Evolutionary conservation across 2,888 invertebrate genomes (phyloP), one percentile per base, ranked within the genome.

Genomic region (Eristalis pertinax): DNA sequence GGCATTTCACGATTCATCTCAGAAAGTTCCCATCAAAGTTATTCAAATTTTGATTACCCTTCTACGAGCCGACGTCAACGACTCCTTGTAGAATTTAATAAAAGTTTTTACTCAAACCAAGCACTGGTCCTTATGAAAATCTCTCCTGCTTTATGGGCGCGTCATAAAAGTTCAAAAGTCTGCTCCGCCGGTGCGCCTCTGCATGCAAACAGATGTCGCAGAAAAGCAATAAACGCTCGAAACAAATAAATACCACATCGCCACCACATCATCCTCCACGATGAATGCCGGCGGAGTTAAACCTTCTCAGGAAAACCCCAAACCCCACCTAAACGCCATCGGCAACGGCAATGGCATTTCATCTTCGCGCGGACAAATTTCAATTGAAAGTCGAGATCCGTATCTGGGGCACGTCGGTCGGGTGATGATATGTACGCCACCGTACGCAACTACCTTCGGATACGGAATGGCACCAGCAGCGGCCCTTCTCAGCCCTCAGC

Each of bases 311-410:
- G 1, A 1, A n/a, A n/a, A 60, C 62, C 10, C 24, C 22, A 4
- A n/a, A 43, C 62, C 5, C 24, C 22, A 50, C 32, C 29, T 32
- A 15, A n/a, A 29, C 19, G 50, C 32, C 26, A 15, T 15, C 60
- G 60, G 60, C 60, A 60, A 15, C 60, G 60, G 60, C 60, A 60
- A 24, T 26, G 24, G 60, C 60, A 60, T 38, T 26, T 38, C 24
- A n/a, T 15, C 35, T 19, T 50, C 24, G 11, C 63, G n/a, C 32
- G 24, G 26, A 82, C 68, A 77, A 73, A 82, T 85, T 81, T 74
- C 77, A 77, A 77, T 85, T 73, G 85, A 85, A 85, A 77, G 56
- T 73, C 68, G 69, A 73, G 68, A 73, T 74, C 65, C 58, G 56
- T 74, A 77, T 81, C 63, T 65, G 67, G 75, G 62, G 56, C 76